Percentiles rank a stretch among this genome's conserved stretches.
phyloP scores from a whole-genome alignment of 2,888 invertebrate genomes.

The Leucophora obtusa region DNA sequence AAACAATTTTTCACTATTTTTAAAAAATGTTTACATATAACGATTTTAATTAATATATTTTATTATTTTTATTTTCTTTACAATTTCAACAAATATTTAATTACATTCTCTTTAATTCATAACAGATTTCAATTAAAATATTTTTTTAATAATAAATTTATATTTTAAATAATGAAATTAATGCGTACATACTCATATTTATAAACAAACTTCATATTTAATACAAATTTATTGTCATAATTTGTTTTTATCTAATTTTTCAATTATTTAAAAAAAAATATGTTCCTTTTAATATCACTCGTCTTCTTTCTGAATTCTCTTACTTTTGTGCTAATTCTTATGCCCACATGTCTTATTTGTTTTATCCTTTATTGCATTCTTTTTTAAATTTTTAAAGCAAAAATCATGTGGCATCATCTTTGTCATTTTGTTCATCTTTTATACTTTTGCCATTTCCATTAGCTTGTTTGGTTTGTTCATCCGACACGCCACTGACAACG shows the following conservation, averaged over 20 bases:
- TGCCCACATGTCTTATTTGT: background rate
- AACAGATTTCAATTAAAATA: background rate
- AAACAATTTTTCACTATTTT: too few species aligned
- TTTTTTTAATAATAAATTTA: background rate
- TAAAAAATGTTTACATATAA: too few species aligned
- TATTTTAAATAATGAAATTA: background rate
- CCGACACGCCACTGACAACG: conserved; percentile 30
- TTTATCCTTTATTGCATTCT: conserved; percentile 26
- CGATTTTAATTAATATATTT: background rate
- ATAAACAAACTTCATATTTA: too few species aligned
- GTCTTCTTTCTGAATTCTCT: conserved; percentile 9
- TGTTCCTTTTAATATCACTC: conserved; percentile 56
- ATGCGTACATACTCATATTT: background rate
- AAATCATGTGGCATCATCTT: conserved; percentile 71
- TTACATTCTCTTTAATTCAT: background rate
- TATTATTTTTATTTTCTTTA: background rate
- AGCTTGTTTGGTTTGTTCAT: conserved; percentile 51
- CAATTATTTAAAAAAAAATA: background rate
- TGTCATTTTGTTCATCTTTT: conserved; percentile 67
- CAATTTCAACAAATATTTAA: conserved; percentile 35
- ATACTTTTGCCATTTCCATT: conserved; percentile 67
- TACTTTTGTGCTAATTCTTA: background rate
- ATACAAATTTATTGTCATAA: background rate
- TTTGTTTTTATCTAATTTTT: background rate
- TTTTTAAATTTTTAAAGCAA: conserved; percentile 56